Evolutionary conservation across 2,113 vertebrate species (phyloP).

Genomic region (Pycnonotus jocosus): DNA sequence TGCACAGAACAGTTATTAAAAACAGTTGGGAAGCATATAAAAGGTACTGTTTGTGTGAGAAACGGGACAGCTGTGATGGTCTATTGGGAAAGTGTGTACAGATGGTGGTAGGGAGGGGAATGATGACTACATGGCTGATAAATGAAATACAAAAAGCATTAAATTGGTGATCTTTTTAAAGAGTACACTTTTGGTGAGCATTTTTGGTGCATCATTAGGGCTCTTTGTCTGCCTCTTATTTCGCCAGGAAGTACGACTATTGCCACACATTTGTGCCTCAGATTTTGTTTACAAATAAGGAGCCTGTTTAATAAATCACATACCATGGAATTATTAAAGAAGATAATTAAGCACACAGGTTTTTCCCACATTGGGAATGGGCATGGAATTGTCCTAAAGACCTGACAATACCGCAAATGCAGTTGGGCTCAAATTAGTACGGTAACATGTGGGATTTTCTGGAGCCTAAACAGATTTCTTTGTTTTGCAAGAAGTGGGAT

Average conservation of each 20-base stretch:
- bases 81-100: slow-evolving; percentile 79
- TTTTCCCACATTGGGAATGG: slow-evolving; percentile 46
- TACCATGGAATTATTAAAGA: slow-evolving; percentile 61
- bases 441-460: slow-evolving; percentile 43
- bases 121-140: slow-evolving; percentile 64
- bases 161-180: slow-evolving; percentile 62
- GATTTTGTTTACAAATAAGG: slow-evolving; percentile 66
- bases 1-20: slow-evolving; percentile 67
- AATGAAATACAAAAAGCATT: slow-evolving; percentile 65
- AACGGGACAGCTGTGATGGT: slow-evolving; percentile 78
- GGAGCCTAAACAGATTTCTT: slow-evolving; percentile 58
- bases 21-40: slow-evolving; percentile 72
- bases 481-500: slow-evolving; percentile 51
- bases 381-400: slow-evolving; percentile 57
- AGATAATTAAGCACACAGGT: slow-evolving; percentile 55
- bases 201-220: slow-evolving; percentile 47
- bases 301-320: slow-evolving; percentile 56
- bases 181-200: slow-evolving; percentile 42
- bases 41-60: slow-evolving; percentile 73
- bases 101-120: slow-evolving; percentile 71
- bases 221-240: slow-evolving; percentile 48
- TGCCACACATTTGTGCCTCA: slow-evolving; percentile 29
- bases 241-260: slow-evolving; percentile 47
- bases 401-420: slow-evolving; percentile 50
- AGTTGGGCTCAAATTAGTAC: slow-evolving; percentile 55